Percentiles rank a stretch among this genome's conserved stretches.
These are phyloP conservation scores for Aelia acuminata DNA, from an alignment of 2,888 invertebrate species.

Conservation along the genomic window DNA sequence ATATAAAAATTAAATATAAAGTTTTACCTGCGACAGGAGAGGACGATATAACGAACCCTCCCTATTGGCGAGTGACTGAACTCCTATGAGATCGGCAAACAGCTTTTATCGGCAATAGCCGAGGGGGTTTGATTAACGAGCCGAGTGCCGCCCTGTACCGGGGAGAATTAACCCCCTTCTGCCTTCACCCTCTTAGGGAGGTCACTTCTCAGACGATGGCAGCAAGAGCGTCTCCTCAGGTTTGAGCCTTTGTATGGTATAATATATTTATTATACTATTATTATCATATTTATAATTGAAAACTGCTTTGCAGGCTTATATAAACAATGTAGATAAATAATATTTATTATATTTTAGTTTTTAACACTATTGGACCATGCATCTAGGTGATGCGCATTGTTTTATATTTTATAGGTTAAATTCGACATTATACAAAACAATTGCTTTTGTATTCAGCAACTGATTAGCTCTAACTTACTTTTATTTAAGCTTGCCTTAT, in stretches of 20 bases:
- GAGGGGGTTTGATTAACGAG: background rate
- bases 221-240: background rate
- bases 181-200: background rate
- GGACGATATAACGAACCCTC: background rate
- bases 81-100: slow-evolving; percentile 30
- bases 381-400: too few relatives aligned
- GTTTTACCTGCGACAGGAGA: background rate
- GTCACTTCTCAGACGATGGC: slow-evolving; percentile 8
- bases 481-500: too few relatives aligned
- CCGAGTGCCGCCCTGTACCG: background rate
- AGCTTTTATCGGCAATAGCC: slow-evolving; percentile 34
- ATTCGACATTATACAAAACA: too few relatives aligned
- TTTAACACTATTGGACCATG: too few relatives aligned
- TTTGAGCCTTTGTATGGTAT: background rate
- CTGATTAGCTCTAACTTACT: too few relatives aligned
- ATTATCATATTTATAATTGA: too few relatives aligned
- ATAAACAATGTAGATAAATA: too few relatives aligned
- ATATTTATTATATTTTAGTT: too few relatives aligned
- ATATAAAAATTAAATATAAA: background rate
- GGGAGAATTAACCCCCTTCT: background rate
- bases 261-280: too few relatives aligned
- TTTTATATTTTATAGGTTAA: too few relatives aligned
- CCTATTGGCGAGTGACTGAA: background rate
- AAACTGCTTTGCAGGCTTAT: too few relatives aligned
- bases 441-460: too few relatives aligned